Evolutionary conservation across 1,140 invertebrate genomes (phyloP).

Genomic region (Globodera rostochiensis): DNA sequence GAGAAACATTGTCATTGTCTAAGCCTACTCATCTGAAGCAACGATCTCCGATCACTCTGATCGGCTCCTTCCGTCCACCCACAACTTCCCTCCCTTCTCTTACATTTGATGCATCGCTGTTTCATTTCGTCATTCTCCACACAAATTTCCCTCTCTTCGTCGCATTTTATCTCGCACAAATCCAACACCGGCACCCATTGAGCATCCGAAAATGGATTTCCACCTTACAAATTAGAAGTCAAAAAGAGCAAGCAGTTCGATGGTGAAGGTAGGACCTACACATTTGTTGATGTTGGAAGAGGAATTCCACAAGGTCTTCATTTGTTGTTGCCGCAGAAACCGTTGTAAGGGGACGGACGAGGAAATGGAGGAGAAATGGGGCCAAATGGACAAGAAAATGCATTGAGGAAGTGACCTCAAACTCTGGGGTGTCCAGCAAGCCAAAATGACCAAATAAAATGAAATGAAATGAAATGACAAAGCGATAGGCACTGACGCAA

Average conservation of each 20-base stretch:
- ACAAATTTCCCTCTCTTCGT: conserved; percentile 44
- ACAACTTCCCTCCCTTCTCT: background rate
- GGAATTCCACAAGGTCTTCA: conserved; percentile 22
- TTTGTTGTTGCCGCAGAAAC: background rate
- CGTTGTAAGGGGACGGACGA: background rate
- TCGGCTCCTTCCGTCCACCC: no score
- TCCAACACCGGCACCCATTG: conserved; percentile 56
- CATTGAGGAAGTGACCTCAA: background rate
- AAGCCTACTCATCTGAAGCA: background rate
- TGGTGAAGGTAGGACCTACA: background rate
- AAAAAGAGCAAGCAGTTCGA: conserved; percentile 22
- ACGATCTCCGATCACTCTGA: background rate
- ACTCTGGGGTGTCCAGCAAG: background rate
- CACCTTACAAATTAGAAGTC: conserved; percentile 31
- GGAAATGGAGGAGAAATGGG: background rate
- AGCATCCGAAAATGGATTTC: conserved; percentile 50
- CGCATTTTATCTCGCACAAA: conserved; percentile 48
- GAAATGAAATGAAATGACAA: background rate
- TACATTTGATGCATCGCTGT: conserved; percentile 50
- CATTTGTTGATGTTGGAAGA: conserved; percentile 20
- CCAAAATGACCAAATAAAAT: background rate
- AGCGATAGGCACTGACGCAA: no score
- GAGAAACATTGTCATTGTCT: background rate
- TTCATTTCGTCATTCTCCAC: conserved; percentile 50
- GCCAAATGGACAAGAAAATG: background rate